Evolutionary conservation across 2,113 vertebrate species (phyloP).

Genomic region (Camelus dromedarius): DNA sequence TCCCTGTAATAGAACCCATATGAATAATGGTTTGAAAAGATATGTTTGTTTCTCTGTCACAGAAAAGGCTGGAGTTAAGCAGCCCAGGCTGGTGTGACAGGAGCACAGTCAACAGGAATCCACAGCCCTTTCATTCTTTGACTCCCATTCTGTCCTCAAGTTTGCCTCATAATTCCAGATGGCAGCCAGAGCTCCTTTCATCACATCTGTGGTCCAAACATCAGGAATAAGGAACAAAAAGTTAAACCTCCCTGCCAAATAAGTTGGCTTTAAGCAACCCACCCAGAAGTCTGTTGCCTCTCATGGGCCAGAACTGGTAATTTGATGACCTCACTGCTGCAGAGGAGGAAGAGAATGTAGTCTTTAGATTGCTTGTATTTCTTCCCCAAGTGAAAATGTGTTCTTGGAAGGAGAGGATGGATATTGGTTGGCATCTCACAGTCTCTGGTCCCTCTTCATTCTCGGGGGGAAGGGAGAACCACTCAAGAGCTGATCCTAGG

Average conservation of each 20-base stretch:
- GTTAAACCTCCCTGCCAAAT: not conserved
- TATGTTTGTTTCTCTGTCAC: not conserved
- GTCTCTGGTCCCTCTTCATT: not conserved
- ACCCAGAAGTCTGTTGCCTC: not conserved
- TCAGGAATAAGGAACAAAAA: conserved; percentile 11
- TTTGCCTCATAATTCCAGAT: conserved; percentile 40
- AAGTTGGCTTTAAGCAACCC: not conserved
- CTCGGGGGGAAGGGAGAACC: not conserved
- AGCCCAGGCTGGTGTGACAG: not conserved
- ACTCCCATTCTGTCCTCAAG: not conserved
- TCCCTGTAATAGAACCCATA: not conserved
- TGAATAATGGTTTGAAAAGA: not conserved
- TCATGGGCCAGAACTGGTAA: not conserved
- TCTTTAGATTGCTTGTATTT: not conserved
- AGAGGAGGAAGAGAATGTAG: not conserved
- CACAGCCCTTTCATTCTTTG: not conserved
- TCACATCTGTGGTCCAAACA: conserved; percentile 50
- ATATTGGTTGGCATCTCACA: not conserved
- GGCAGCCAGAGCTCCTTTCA: not conserved
- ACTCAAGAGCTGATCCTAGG: not conserved
- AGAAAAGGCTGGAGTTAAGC: not conserved
- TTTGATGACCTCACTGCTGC: not conserved
- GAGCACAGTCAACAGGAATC: not conserved
- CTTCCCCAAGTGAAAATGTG: not conserved
- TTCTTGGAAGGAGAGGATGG: not conserved